phyloP scores from a whole-genome alignment of 2,888 invertebrate species.

The Crematogaster levior region DNA sequence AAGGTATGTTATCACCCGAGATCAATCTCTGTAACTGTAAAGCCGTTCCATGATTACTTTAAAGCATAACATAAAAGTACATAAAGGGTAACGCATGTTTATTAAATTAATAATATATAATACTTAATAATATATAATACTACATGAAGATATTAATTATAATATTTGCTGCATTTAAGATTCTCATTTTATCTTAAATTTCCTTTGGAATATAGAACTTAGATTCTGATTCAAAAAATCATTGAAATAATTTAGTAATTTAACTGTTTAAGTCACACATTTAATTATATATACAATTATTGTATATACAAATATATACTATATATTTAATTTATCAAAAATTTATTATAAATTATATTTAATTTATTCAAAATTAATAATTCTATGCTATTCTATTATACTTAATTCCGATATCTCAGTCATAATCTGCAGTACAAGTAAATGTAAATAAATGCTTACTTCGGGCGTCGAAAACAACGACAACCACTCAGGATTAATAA shows the following conservation, averaged over 20 bases:
- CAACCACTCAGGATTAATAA: conserved; percentile 98
- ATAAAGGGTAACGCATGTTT: not conserved
- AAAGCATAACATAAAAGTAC: not conserved
- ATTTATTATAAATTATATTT: too few species aligned
- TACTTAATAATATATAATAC: not conserved
- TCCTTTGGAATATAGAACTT: not conserved
- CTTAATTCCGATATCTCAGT: not conserved
- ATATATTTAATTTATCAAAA: too few species aligned
- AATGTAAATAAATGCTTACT: conserved; percentile 53
- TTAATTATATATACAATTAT: not conserved
- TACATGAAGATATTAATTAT: too few species aligned
- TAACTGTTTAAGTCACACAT: not conserved
- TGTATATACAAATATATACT: too few species aligned
- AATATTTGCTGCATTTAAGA: not conserved
- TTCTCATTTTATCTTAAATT: not conserved
- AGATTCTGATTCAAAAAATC: not conserved
- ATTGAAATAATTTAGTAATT: conserved; percentile 6
- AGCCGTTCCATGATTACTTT: not conserved
- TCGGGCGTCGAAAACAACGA: conserved; percentile 98
- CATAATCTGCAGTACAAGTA: not conserved
- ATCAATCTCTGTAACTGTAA: conserved; percentile 95
- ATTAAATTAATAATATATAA: too few species aligned
- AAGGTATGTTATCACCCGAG: conserved; percentile 97
- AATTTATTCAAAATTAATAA: not conserved
- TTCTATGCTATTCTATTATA: not conserved